A percentile compares a stretch with the other conserved stretches of the same genome.
Evolutionary conservation across 2,888 invertebrate genomes (phyloP).

Genomic region (Epistrophella euchroma): DNA sequence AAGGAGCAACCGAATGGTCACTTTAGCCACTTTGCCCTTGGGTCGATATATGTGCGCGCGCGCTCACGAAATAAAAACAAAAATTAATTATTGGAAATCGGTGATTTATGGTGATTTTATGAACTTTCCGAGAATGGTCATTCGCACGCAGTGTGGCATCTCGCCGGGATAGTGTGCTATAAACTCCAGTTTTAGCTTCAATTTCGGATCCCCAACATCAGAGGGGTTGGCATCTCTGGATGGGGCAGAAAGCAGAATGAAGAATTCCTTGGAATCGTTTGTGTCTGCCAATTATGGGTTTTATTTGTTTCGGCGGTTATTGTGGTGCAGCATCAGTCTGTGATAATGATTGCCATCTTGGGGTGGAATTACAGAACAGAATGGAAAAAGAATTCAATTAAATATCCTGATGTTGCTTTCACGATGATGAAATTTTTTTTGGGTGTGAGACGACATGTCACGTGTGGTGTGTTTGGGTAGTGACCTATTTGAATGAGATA

Average conservation of each 20-base stretch:
- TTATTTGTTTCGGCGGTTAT: constrained; percentile 50
- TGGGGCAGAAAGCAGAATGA: not conserved
- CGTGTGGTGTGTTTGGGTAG: constrained; percentile 10
- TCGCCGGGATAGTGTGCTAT: constrained; percentile 51
- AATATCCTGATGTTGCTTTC: constrained; percentile 33
- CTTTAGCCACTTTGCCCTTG: constrained; percentile 56
- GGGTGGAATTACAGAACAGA: constrained; percentile 3
- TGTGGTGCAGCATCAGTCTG: constrained; percentile 18
- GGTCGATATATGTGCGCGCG: constrained; percentile 26
- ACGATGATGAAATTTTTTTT: constrained; percentile 7
- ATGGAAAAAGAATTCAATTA: constrained; percentile 65
- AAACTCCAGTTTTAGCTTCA: constrained; percentile 10
- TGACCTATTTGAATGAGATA: constrained; percentile 35
- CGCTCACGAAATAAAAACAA: constrained; percentile 35
- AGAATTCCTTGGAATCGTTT: constrained; percentile 58
- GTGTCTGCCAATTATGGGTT: constrained; percentile 61
- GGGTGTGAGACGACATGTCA: constrained; percentile 52
- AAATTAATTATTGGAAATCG: constrained; percentile 73
- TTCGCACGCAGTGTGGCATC: constrained; percentile 70
- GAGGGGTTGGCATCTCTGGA: constrained; percentile 21
- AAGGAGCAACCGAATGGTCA: constrained; percentile 52
- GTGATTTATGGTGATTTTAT: constrained; percentile 75
- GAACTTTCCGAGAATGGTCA: constrained; percentile 70
- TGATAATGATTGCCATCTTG: constrained; percentile 27
- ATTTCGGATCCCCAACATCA: not conserved